phyloP scores from a whole-genome alignment of 1,140 invertebrate species.

The Ceratina japonica region DNA sequence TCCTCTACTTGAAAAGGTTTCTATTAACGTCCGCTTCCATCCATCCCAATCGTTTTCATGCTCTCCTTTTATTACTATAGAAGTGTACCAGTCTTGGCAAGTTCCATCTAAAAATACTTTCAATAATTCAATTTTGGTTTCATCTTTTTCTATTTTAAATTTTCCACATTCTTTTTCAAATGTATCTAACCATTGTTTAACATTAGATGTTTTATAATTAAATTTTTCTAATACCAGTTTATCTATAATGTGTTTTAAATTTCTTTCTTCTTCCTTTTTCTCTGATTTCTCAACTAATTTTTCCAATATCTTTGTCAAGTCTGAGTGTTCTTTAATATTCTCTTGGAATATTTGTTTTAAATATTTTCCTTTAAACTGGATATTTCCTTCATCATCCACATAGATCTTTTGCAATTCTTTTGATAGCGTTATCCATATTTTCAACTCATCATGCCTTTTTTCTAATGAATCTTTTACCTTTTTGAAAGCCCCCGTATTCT shows the following conservation, averaged over 20 bases:
- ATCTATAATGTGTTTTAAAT: background rate
- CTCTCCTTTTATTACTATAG: background rate
- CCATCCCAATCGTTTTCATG: background rate
- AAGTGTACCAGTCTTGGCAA: conserved; percentile 8
- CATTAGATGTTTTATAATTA: no score
- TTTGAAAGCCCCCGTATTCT: no score
- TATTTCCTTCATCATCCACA: background rate
- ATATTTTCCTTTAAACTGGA: background rate
- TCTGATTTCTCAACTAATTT: background rate
- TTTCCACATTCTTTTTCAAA: conserved; percentile 18
- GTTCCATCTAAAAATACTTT: background rate
- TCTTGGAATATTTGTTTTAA: background rate
- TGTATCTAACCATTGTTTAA: no score
- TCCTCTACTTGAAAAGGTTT: conserved; percentile 25
- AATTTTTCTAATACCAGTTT: background rate
- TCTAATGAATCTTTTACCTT: background rate
- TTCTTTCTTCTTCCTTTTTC: background rate
- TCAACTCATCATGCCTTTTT: background rate
- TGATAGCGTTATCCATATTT: background rate
- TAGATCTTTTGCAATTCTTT: background rate
- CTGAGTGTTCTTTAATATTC: background rate
- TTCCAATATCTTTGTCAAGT: background rate
- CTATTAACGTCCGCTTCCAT: conserved; percentile 28
- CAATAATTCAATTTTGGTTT: conserved; percentile 9
- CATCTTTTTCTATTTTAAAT: conserved; percentile 1